Evolutionary conservation across 2,888 invertebrate genomes (phyloP).

Genomic region (Plagodis pulveraria): DNA sequence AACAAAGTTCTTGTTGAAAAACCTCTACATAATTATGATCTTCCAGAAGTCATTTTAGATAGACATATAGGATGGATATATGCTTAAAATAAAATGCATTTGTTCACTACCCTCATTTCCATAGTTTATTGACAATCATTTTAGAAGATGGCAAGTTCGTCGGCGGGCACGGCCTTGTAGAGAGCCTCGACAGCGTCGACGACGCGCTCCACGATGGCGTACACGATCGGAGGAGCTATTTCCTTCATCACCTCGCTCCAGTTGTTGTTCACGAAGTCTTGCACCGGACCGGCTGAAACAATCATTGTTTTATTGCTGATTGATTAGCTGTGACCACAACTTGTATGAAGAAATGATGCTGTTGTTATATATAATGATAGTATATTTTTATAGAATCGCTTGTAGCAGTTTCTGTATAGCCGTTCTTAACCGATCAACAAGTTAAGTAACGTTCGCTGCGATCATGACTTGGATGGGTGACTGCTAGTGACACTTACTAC

Average conservation of each 20-base stretch:
- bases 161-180: slow-evolving; percentile 62
- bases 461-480: too few relatives aligned
- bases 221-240: slow-evolving; percentile 67
- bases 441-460: too few relatives aligned
- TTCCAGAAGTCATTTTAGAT: too few relatives aligned
- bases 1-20: too few relatives aligned
- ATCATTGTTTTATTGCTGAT: not conserved
- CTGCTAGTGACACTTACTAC: too few relatives aligned
- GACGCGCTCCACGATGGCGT: slow-evolving; percentile 57
- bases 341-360: not conserved
- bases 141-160: slow-evolving; percentile 45
- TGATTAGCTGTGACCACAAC: not conserved
- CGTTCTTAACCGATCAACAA: too few relatives aligned
- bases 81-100: not conserved
- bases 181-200: slow-evolving; percentile 56
- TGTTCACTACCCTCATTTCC: slow-evolving; percentile 1
- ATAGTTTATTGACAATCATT: not conserved
- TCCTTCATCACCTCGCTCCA: slow-evolving; percentile 74
- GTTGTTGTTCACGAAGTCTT: slow-evolving; percentile 61
- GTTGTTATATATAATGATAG: too few relatives aligned
- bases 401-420: too few relatives aligned
- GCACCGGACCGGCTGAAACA: slow-evolving; percentile 63
- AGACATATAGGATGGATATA: too few relatives aligned
- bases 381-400: too few relatives aligned
- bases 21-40: too few relatives aligned